A percentile compares a stretch with the other conserved stretches of the same genome.
phyloP scores from a whole-genome alignment of 2,888 invertebrate genomes.

The Eledone cirrhosa region DNA sequence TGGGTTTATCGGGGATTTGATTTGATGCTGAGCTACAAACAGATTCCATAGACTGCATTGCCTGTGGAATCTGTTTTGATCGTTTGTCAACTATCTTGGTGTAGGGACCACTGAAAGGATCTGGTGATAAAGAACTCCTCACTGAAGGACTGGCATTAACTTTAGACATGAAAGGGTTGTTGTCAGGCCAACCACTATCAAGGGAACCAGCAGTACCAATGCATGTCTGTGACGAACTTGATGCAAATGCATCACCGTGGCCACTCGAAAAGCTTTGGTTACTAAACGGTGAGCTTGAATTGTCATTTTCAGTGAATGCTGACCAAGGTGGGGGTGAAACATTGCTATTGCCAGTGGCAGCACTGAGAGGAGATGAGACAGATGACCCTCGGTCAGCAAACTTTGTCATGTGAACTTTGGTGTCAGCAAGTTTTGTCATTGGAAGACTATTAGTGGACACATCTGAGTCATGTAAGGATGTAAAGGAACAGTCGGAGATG shows the following conservation, averaged over 20 bases:
- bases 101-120: too few relatives aligned
- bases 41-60: too few relatives aligned
- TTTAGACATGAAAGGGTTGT: slow-evolving; percentile 9
- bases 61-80: too few relatives aligned
- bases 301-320: slow-evolving; percentile 14
- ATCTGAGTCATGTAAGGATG: background rate
- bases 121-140: background rate
- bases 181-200: slow-evolving; percentile 1
- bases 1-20: too few relatives aligned
- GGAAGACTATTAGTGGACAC: slow-evolving; percentile 7
- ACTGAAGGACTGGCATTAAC: background rate
- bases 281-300: slow-evolving; percentile 3
- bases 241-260: background rate
- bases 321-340: slow-evolving; percentile 14
- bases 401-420: slow-evolving; percentile 3
- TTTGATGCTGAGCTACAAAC: too few relatives aligned
- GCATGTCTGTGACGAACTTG: background rate
- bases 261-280: slow-evolving; percentile 17
- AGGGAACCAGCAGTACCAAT: background rate
- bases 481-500: slow-evolving; percentile 3
- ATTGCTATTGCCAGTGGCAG: background rate
- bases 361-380: slow-evolving; percentile 8
- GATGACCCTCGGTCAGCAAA: background rate
- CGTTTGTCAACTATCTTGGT: too few relatives aligned
- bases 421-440: background rate